These are phyloP conservation scores for Lepidurus apus DNA, from an alignment of 1,140 invertebrate genomes.

Conservation along the genomic window DNA sequence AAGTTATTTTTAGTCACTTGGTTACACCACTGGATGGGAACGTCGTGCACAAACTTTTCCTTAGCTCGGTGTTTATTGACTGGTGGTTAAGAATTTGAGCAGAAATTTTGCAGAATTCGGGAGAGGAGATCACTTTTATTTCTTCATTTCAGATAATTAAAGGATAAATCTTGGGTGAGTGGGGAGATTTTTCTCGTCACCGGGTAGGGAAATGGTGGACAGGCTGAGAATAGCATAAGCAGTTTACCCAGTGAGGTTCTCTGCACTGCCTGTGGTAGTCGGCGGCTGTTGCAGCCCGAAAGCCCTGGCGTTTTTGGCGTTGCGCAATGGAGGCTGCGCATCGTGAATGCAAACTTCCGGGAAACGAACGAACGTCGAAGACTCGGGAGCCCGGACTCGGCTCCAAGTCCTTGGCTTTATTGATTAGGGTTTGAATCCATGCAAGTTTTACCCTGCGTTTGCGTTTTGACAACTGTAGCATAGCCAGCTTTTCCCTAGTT, in stretches of 20 bases:
- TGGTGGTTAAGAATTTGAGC: background rate
- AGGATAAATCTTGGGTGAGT: background rate
- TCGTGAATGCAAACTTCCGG: background rate
- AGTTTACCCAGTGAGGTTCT: slow-evolving; percentile 4
- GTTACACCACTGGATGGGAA: background rate
- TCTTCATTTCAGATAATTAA: background rate
- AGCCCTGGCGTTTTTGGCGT: background rate
- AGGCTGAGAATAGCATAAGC: background rate
- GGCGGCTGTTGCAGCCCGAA: slow-evolving; percentile 4
- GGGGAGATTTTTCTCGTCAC: background rate
- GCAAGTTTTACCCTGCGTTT: slow-evolving; percentile 8
- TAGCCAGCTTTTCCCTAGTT: background rate
- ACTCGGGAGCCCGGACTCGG: background rate
- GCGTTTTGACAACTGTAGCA: background rate
- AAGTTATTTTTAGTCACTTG: slow-evolving; percentile 16
- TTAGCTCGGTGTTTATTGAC: background rate
- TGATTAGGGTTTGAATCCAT: slow-evolving; percentile 17
- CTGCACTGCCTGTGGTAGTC: background rate
- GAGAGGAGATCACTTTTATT: too few relatives aligned
- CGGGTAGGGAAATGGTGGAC: background rate
- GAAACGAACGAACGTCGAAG: background rate
- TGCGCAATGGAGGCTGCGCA: slow-evolving; percentile 1
- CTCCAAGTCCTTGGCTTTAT: slow-evolving; percentile 19
- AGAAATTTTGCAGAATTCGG: too few relatives aligned
- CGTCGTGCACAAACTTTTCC: background rate